Percentiles rank a stretch among this genome's conserved stretches.
phyloP scores from a whole-genome alignment of 2,888 invertebrate genomes.

The Aleiodes alternator region DNA sequence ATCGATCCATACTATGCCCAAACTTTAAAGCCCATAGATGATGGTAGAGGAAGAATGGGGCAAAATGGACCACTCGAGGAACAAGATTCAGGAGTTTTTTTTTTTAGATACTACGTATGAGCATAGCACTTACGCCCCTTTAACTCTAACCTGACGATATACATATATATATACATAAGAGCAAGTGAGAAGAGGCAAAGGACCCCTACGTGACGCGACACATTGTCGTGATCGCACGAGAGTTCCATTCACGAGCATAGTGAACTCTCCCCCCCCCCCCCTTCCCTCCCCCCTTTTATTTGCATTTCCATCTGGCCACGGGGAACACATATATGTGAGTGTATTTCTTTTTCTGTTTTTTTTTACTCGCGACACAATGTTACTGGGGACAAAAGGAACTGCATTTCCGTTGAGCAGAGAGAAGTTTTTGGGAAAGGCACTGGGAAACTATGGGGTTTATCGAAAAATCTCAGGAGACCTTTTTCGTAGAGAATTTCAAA shows the following conservation, averaged over 20 bases:
- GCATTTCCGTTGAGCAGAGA: too few relatives aligned
- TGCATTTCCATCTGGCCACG: conserved; percentile 57
- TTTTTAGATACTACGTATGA: too few relatives aligned
- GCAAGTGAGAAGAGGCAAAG: conserved; percentile 4
- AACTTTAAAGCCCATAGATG: conserved; percentile 19
- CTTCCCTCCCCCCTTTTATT: conserved; percentile 43
- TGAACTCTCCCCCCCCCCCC: conserved; percentile 48
- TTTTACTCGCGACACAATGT: too few relatives aligned
- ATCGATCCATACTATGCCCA: conserved; percentile 18
- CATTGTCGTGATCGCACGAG: conserved; percentile 56
- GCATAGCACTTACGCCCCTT: too few relatives aligned
- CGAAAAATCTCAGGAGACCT: too few relatives aligned
- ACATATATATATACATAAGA: neutral
- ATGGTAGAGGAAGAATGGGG: neutral
- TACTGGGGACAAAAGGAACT: too few relatives aligned
- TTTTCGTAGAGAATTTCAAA: too few relatives aligned
- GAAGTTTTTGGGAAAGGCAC: too few relatives aligned
- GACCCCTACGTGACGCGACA: conserved; percentile 56
- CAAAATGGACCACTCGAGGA: too few relatives aligned
- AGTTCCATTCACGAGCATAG: conserved; percentile 51
- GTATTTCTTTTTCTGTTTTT: neutral
- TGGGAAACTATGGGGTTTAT: too few relatives aligned
- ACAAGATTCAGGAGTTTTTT: too few relatives aligned
- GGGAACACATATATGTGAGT: neutral
- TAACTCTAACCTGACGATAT: too few relatives aligned